Evolutionary conservation across 1,140 invertebrate species (phyloP).

Genomic region (Mercenaria mercenaria): DNA sequence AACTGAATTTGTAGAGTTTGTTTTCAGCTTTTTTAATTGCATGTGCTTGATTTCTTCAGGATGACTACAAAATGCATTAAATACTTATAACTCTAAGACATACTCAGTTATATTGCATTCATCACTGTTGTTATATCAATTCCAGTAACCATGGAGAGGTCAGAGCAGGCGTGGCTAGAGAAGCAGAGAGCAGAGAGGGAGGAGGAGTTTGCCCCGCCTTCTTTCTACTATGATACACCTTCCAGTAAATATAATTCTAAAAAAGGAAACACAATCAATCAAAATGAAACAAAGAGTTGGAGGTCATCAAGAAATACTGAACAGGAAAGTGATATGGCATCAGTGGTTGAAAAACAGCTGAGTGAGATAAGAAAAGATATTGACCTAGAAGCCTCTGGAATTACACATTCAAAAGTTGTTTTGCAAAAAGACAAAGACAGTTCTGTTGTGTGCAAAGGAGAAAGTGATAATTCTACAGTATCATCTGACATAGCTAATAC

Average conservation of each 20-base stretch:
- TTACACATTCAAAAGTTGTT: not conserved
- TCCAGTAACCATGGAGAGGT: constrained; percentile 66
- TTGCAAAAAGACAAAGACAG: not conserved
- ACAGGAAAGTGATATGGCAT: not conserved
- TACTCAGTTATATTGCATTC: no score
- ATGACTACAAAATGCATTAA: no score
- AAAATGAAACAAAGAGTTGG: not conserved
- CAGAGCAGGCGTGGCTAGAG: constrained; percentile 70
- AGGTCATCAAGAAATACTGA: not conserved
- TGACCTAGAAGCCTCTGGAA: not conserved
- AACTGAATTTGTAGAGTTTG: no score
- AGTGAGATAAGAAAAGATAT: constrained; percentile 12
- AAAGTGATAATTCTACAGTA: not conserved
- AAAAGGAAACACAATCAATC: not conserved
- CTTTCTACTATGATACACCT: constrained; percentile 65
- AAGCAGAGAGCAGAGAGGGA: constrained; percentile 72
- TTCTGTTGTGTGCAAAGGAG: no score
- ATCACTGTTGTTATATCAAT: no score
- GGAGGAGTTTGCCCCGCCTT: constrained; percentile 76
- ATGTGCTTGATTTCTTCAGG: no score
- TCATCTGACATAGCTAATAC: not conserved
- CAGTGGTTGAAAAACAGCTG: constrained; percentile 14
- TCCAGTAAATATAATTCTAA: no score
- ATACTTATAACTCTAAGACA: no score
- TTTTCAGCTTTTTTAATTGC: no score